phyloP scores from a whole-genome alignment of 2,888 invertebrate genomes.

The Polia nebulosa region DNA sequence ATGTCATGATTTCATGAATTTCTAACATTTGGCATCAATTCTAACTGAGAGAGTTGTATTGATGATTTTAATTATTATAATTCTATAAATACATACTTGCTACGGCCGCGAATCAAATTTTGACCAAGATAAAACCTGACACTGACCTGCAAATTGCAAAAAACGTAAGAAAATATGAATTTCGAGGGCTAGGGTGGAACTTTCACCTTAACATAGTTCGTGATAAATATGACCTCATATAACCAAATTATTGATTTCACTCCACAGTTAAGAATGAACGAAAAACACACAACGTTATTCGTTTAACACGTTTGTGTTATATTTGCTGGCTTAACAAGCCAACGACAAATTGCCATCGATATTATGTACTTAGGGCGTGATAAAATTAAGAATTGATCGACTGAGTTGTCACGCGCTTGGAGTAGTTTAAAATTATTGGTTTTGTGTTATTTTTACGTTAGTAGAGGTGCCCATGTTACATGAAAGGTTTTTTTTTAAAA shows the following conservation, averaged over 20 bases:
- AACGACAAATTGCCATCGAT: conserved; percentile 10
- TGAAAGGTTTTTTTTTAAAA: background rate
- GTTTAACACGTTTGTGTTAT: conserved; percentile 10
- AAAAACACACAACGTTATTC: conserved; percentile 19
- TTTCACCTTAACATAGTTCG: too few relatives aligned
- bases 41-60: too few relatives aligned
- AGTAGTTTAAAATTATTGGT: conserved; percentile 2
- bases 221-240: conserved; percentile 8
- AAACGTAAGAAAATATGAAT: too few relatives aligned
- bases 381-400: conserved; percentile 20
- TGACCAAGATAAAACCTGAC: too few relatives aligned
- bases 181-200: too few relatives aligned
- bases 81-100: too few relatives aligned
- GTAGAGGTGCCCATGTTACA: background rate
- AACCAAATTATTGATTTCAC: conserved; percentile 40
- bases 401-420: background rate
- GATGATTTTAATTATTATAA: too few relatives aligned
- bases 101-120: too few relatives aligned
- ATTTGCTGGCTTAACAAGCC: conserved; percentile 7
- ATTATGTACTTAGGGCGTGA: conserved; percentile 19
- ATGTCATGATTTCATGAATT: too few relatives aligned
- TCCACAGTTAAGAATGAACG: conserved; percentile 16
- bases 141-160: too few relatives aligned
- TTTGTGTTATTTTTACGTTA: background rate
- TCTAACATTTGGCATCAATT: too few relatives aligned